These are phyloP conservation scores for Trilocha varians DNA, from an alignment of 2,888 invertebrate species.

Conservation along the genomic window DNA sequence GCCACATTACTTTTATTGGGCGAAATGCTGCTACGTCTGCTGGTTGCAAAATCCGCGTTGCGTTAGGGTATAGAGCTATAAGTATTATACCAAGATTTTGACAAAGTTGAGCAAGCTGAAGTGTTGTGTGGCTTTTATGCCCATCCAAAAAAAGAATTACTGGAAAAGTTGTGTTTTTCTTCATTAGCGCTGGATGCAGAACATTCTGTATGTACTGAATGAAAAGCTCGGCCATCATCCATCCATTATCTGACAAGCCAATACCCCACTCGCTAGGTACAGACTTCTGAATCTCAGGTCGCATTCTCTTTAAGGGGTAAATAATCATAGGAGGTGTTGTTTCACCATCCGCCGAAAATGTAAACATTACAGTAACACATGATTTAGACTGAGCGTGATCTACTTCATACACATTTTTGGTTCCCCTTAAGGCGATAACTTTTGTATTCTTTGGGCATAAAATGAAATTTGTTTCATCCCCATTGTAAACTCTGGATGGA, in stretches of 20 bases:
- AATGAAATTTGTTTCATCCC: conserved; percentile 18
- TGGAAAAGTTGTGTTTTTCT: conserved; percentile 11
- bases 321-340: conserved; percentile 19
- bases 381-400: conserved; percentile 10
- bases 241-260: conserved; percentile 16
- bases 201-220: conserved; percentile 14
- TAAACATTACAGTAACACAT: conserved; percentile 11
- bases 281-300: conserved; percentile 10
- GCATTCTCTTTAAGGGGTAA: conserved; percentile 16
- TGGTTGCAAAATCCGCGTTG: conserved; percentile 15
- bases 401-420: conserved; percentile 11
- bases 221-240: conserved; percentile 16
- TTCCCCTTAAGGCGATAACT: conserved; percentile 11
- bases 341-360: conserved; percentile 13
- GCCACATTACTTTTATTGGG: conserved; percentile 16
- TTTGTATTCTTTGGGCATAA: conserved; percentile 15
- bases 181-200: conserved; percentile 12
- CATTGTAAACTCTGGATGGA: conserved; percentile 16
- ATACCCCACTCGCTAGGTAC: conserved; percentile 16
- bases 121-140: conserved; percentile 16
- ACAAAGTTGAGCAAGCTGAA: conserved; percentile 13
- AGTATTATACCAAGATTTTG: conserved; percentile 14
- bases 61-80: conserved; percentile 16
- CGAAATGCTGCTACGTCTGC: conserved; percentile 17
- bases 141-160: conserved; percentile 17